Percentiles rank a stretch among this genome's conserved stretches.
Conservation (phyloP, 92 coral and sea anemone species). For the Paramuricea clavata region DNA sequence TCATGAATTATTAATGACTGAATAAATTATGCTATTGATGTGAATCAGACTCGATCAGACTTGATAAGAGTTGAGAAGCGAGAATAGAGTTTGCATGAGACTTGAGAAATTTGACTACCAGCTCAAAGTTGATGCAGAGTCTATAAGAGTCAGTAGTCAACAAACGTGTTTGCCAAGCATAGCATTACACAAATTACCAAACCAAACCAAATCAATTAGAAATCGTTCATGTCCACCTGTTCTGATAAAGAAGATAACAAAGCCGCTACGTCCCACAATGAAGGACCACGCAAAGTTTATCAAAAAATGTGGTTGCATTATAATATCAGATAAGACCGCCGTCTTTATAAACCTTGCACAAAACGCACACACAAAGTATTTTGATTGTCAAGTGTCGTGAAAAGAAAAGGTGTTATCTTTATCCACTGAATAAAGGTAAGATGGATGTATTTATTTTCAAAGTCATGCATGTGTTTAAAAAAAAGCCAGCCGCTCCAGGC, state of each 20-base stretch:
- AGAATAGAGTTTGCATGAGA: too few relatives aligned
- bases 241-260: background rate
- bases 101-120: too few relatives aligned
- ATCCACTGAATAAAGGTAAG: background rate
- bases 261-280: background rate
- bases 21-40: too few relatives aligned
- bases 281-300: slow-evolving; percentile 15
- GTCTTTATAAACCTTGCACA: background rate
- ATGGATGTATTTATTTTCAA: background rate
- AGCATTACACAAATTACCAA: too few relatives aligned
- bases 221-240: background rate
- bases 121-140: too few relatives aligned
- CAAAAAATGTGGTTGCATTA: background rate
- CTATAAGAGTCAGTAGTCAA: too few relatives aligned
- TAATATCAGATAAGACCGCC: background rate
- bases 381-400: background rate
- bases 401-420: background rate
- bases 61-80: too few relatives aligned
- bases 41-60: too few relatives aligned
- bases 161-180: too few relatives aligned
- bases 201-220: background rate
- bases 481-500: too few relatives aligned
- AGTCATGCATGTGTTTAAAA: background rate
- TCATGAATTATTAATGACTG: too few relatives aligned
- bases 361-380: background rate